These are phyloP conservation scores for Theonella swinhoei DNA, from an alignment of 37 sponge, comb jelly and placozoan genomes.

Conservation along the genomic window DNA sequence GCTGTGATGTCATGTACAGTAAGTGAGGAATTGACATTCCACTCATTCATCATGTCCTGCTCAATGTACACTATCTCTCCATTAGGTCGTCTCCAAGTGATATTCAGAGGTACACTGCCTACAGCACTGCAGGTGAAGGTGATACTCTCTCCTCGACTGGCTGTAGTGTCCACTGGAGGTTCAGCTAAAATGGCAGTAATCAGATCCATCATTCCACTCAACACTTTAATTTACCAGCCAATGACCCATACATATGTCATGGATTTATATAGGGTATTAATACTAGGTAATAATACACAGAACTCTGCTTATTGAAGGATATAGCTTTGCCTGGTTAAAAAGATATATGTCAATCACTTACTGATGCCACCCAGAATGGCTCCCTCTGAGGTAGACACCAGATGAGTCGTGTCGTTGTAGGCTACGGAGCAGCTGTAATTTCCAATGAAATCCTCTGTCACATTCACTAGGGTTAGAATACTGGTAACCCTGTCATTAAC, in stretches of 20 bases:
- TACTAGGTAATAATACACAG: too few relatives aligned
- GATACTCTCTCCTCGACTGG: background rate
- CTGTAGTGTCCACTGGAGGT: background rate
- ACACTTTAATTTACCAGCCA: too few relatives aligned
- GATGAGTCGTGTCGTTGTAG: background rate
- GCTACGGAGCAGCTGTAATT: conserved; percentile 3
- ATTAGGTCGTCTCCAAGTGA: background rate
- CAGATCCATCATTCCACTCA: background rate
- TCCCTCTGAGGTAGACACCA: background rate
- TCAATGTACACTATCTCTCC: background rate
- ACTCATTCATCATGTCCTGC: background rate
- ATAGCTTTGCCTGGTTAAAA: too few relatives aligned
- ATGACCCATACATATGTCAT: too few relatives aligned
- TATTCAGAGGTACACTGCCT: background rate
- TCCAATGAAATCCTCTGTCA: conserved; percentile 7
- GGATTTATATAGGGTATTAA: too few relatives aligned
- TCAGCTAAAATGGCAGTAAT: too few relatives aligned
- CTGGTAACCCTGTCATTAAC: background rate
- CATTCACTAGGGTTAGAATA: background rate
- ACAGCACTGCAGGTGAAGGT: conserved; percentile 17
- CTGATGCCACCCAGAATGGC: background rate
- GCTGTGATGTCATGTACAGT: background rate
- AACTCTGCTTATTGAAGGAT: too few relatives aligned
- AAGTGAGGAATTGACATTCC: background rate
- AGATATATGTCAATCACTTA: too few relatives aligned